phyloP scores from a whole-genome alignment of 2,113 vertebrate genomes.

The Carassius carassius region DNA sequence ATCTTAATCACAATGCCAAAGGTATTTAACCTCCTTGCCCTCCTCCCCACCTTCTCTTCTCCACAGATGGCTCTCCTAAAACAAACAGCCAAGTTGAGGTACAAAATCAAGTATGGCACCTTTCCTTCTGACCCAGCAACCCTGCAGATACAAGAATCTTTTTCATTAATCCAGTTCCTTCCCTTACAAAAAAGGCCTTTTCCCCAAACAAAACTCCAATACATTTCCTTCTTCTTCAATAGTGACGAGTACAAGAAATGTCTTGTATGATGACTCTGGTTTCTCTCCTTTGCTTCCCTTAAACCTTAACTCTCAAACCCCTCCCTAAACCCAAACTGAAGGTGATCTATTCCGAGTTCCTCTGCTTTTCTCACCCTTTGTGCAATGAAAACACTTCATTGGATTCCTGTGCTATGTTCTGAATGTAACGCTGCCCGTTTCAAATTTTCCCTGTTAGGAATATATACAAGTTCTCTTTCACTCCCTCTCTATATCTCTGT shows the following conservation, averaged over 20 bases:
- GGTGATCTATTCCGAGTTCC: constrained; percentile 55
- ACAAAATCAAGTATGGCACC: constrained; percentile 75
- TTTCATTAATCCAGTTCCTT: constrained; percentile 50
- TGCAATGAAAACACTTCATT: constrained; percentile 73
- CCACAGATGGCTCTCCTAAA: constrained; percentile 80
- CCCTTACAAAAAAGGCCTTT: constrained; percentile 36
- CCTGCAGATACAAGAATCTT: constrained; percentile 61
- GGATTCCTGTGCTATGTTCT: constrained; percentile 69
- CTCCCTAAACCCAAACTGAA: constrained; percentile 43
- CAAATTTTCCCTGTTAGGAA: constrained; percentile 58
- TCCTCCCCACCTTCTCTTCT: constrained; percentile 75
- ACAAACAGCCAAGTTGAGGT: constrained; percentile 78
- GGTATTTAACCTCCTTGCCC: constrained; percentile 74
- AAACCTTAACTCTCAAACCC: constrained; percentile 48
- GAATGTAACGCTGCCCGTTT: constrained; percentile 63
- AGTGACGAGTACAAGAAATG: constrained; percentile 51
- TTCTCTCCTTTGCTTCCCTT: constrained; percentile 57
- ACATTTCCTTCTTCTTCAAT: constrained; percentile 40
- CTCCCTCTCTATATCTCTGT: not conserved
- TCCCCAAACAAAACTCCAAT: constrained; percentile 42
- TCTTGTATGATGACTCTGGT: constrained; percentile 60
- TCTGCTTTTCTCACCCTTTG: constrained; percentile 64
- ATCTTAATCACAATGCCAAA: constrained; percentile 45
- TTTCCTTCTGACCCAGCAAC: constrained; percentile 67
- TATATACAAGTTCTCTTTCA: constrained; percentile 45